Conservation (phyloP, 2,113 vertebrate species). For the Pristiophorus japonicus region DNA sequence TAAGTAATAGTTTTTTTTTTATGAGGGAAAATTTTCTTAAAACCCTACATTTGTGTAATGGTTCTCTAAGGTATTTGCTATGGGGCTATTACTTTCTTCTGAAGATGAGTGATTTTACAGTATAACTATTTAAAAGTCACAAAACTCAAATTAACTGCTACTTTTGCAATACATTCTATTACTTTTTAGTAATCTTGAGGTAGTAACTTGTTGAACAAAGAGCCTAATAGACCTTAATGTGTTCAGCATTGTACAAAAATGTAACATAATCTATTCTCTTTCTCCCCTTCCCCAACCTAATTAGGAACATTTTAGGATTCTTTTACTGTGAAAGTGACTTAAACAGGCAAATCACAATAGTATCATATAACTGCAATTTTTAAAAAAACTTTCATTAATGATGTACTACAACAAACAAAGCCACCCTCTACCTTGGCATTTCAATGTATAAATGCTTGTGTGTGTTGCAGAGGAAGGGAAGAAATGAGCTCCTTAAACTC, state of each 20-base stretch:
- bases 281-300: neutral
- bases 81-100: neutral
- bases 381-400: neutral
- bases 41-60: neutral
- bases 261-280: neutral
- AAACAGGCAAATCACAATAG: neutral
- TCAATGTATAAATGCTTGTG: no score
- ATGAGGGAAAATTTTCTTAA: neutral
- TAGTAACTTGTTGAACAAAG: neutral
- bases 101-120: neutral
- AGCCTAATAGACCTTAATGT: neutral
- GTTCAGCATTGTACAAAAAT: neutral
- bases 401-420: neutral
- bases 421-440: no score
- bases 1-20: no score
- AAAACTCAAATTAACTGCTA: neutral
- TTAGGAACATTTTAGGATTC: neutral
- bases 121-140: neutral
- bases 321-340: neutral
- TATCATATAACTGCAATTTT: neutral
- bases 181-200: constrained; percentile 12
- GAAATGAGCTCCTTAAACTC: neutral
- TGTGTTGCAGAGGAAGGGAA: no score
- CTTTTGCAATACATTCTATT: neutral
- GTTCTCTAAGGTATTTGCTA: neutral